Base-by-base conservation (phyloP, 2,888 invertebrate genomes). In the Pantelozetes paolii region DNA sequence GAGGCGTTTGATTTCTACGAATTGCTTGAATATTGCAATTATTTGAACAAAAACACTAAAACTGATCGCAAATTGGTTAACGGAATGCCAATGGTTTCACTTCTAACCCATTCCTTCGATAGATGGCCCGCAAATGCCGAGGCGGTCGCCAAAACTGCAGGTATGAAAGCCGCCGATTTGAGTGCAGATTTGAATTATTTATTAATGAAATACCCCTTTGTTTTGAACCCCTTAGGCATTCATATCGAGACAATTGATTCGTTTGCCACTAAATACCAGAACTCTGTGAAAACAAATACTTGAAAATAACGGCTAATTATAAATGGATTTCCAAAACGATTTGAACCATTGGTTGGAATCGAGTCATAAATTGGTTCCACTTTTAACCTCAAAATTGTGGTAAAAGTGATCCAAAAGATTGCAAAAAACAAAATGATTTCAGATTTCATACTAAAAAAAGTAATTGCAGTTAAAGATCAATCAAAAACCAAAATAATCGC, bases 1-100 rank as follows among this genome's bases (percentile, higher is more conserved):
- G 86, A 89, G 77, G 86, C 87, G 48, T 89, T 88, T 85, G 86
- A 89, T 79, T 89, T 88, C 81, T 88, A 90, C 79, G 90, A 92
- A 82, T 89, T 92, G 74, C 85, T 92, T 76, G 91, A 92, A 81
- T 92, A 91, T 82, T 91, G 91, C 80, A 87, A 91, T 81, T 91
- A 89, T 81, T 86, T 92, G 36, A 75, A 73, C 28, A 70, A 73
- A 54, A 67, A 36, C 36, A 59, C 45, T 18, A 54, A 36, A 30
- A 64, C 86, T 75, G 83, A 85, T 76, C 82, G 85, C 8, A 82
- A 74, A 71, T 45, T 73, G n/a, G 75, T 74, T 74, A 32, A 74
- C 28, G 72, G 69, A 20, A 64, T 75, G 32, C 71, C 75, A 28
- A 86, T 94, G 77, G 89, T 94, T 5, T 90, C 93, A 1, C 85